phyloP scores from a whole-genome alignment of 2,113 vertebrate genomes.

The Zosterops pallidus region DNA sequence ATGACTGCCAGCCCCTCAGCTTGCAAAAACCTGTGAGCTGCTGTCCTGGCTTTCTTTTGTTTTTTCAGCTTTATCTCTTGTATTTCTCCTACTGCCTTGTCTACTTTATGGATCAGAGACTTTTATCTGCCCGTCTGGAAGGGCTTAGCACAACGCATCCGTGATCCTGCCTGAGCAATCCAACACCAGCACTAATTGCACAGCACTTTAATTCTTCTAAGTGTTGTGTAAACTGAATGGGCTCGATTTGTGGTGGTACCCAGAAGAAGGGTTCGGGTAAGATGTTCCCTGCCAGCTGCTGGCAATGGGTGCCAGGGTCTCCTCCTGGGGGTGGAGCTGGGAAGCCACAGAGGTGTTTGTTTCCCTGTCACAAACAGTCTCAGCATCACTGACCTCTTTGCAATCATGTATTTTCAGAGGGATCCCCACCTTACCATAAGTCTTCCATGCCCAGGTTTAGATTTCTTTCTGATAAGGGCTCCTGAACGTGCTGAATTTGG shows the following conservation, averaged over 20 bases:
- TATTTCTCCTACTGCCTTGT: constrained; percentile 22
- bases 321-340: neutral
- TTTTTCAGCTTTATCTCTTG: constrained; percentile 22
- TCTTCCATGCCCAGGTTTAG: neutral
- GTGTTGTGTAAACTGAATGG: neutral
- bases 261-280: neutral
- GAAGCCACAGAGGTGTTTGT: neutral
- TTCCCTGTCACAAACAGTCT: neutral
- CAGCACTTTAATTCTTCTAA: neutral
- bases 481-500: neutral
- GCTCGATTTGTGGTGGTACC: neutral
- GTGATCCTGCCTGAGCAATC: neutral
- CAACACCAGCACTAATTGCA: neutral
- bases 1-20: neutral
- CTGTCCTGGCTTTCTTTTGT: neutral
- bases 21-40: neutral
- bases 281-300: neutral
- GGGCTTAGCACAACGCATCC: neutral
- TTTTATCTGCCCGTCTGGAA: constrained; percentile 21
- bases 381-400: neutral
- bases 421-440: neutral
- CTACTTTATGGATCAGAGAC: constrained; percentile 36
- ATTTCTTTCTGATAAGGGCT: neutral
- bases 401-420: neutral
- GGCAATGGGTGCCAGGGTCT: neutral